Base-by-base conservation (phyloP, 2,113 vertebrate genomes). In the Lagopus muta region DNA sequence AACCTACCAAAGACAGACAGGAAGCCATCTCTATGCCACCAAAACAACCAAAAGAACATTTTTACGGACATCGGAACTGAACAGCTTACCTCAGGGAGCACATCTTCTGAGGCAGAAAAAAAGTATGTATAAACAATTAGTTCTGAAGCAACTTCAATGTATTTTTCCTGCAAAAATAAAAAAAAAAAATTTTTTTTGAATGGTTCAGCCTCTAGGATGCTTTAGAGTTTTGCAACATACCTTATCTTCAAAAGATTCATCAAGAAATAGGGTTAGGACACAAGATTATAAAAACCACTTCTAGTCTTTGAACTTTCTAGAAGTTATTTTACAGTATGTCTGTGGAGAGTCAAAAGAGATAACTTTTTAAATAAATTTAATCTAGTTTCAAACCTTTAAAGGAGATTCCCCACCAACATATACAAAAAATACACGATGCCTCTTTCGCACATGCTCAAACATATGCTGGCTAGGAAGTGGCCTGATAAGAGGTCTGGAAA, bases 71-170 rank as follows among this genome's bases (percentile, higher is more conserved):
- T 0, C 83, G 32, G 42, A 83, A 82, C 28, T 19, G 11, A 45
- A 64, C 13, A 82, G 66, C 92, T 97, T 98, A 99, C 99, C 99
- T 99, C 97, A 50, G 99, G 98, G 80, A 99, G 93, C 52, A 98
- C 98, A 36, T 99, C 99, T 97, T 99, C 99, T 71, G 97, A 98
- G 70, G 99, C 98, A 43, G 99, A 99, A 98, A 99, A 99, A 98
- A 99, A 99, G 90, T 99, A 99, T 0, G 99, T 99, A 94, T 99
- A 99, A 62, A 99, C 99, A 77, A 99, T 99, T 96, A 99, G 98
- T 97, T 99, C 99, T 48, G 99, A 98, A 73, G 99, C 99, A 81
- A 98, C 98, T 76, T 99, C 99, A 78, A 98, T 98, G 95, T 99
- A 99, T 94, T 99, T 99, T 97, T 99, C 99, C 99, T 99, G 97